Conservation (phyloP, 2,888 invertebrate species). For the Agrochola macilenta region DNA sequence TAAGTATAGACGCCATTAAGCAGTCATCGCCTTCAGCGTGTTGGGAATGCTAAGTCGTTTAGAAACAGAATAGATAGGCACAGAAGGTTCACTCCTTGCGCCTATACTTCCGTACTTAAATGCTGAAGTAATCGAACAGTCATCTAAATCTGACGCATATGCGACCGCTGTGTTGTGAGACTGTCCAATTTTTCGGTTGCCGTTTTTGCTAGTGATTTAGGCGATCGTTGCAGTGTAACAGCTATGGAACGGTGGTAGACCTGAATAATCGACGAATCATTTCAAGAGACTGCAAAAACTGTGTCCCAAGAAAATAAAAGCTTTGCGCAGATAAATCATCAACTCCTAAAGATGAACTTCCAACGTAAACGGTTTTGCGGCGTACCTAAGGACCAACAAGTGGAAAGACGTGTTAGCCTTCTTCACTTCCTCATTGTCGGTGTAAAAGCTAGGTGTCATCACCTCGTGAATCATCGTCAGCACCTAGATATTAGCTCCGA, state of each 20-base stretch:
- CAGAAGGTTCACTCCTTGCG: conserved; percentile 42
- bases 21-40: conserved; percentile 69
- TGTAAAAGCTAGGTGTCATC: conserved; percentile 54
- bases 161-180: not conserved
- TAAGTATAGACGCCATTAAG: conserved; percentile 72
- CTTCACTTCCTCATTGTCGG: conserved; percentile 28
- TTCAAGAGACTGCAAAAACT: not conserved
- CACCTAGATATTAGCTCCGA: conserved; percentile 52
- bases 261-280: not conserved
- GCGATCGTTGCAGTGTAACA: not conserved
- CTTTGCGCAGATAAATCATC: not conserved
- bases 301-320: not conserved
- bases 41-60: conserved; percentile 68
- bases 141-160: not conserved
- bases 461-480: conserved; percentile 69
- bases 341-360: not conserved
- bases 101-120: not conserved
- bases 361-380: not conserved
- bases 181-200: not conserved
- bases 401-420: conserved; percentile 25
- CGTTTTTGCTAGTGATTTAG: not conserved
- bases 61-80: conserved; percentile 21
- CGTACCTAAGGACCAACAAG: not conserved
- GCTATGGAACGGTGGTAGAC: not conserved
- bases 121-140: not conserved